Base-by-base conservation (phyloP, 2,888 invertebrate species). In the Melanophora roralis region DNA sequence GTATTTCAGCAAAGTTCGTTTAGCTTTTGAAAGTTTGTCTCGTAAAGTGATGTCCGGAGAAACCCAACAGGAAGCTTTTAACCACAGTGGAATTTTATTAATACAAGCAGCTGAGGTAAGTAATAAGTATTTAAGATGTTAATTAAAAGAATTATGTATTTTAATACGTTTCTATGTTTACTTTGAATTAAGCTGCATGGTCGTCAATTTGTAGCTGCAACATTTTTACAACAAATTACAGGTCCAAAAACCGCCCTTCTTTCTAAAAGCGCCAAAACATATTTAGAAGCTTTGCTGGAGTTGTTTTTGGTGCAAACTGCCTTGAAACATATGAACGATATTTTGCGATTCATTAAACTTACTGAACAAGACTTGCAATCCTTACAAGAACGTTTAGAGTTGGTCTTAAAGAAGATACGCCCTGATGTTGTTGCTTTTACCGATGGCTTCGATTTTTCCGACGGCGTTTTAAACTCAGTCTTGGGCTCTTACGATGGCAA, bases 401-500 rank as follows among this genome's bases (percentile, higher is more conserved):
- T 93, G 34, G 89, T 95, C 43, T 91, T 98, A 74, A 90, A 91
- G 0, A 91, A 92, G 34, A 91, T 98, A 49, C 93, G 98, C 53
- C 96, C 96, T 4, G 95, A 98, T 89, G 97, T 97, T 0, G 95
- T 98, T 0, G 94, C 95, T 0, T 91, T 98, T 19, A 97, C 98
- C 0, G 98, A 98, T 90, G 93, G 96, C 11, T 98, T 98, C 87
- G 98, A 97, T 86, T 93, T 96, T 43, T 91, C 93, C 12, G 97
- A 97, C 86, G 94, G 94, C 87, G 92, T 95, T 59, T 89, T 97
- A 0, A 92, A 92, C 68, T 96, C 96, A 0, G 92, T 95, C 0
- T 89, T 96, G 38, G 96, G 97, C 11, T 92, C 94, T 8, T 96
- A 94, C 88, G 96, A 97, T 89, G 96, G 96, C 0, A 93, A 94